Conservation (phyloP, 2,113 vertebrate species). For the Lonchura striata region DNA sequence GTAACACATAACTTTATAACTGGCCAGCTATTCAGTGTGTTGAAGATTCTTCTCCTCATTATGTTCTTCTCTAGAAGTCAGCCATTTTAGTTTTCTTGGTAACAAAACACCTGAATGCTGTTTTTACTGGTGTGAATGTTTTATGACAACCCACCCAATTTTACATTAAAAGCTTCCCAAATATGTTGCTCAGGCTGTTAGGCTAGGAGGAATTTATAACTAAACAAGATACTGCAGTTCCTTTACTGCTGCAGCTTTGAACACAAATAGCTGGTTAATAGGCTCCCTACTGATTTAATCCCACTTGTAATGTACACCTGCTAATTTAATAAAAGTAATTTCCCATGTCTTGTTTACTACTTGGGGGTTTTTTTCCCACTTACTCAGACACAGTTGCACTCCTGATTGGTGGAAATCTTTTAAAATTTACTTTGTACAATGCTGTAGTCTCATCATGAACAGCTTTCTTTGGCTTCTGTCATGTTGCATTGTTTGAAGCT, state of each 20-base stretch:
- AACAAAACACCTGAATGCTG: neutral
- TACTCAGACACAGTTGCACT: neutral
- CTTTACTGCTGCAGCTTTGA: neutral
- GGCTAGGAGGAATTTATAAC: neutral
- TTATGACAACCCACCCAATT: neutral
- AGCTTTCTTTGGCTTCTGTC: constrained; percentile 26
- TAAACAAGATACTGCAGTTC: neutral
- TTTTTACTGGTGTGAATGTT: neutral
- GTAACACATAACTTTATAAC: neutral
- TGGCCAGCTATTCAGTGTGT: neutral
- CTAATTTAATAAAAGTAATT: constrained; percentile 28
- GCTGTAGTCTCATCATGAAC: neutral
- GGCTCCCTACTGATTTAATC: constrained; percentile 19
- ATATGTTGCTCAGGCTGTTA: neutral
- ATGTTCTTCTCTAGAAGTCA: neutral
- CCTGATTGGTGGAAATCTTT: constrained; percentile 1
- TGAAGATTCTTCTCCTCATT: neutral
- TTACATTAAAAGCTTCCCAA: neutral
- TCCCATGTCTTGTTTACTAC: neutral
- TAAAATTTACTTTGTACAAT: neutral
- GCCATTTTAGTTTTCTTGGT: neutral
- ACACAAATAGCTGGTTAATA: neutral
- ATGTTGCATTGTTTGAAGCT: neutral
- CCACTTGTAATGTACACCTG: constrained; percentile 8
- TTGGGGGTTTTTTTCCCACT: neutral